A percentile compares a stretch with the other conserved stretches of the same genome.
phyloP scores from a whole-genome alignment of 2,113 vertebrate genomes.

The Aspidoscelis tigris region DNA sequence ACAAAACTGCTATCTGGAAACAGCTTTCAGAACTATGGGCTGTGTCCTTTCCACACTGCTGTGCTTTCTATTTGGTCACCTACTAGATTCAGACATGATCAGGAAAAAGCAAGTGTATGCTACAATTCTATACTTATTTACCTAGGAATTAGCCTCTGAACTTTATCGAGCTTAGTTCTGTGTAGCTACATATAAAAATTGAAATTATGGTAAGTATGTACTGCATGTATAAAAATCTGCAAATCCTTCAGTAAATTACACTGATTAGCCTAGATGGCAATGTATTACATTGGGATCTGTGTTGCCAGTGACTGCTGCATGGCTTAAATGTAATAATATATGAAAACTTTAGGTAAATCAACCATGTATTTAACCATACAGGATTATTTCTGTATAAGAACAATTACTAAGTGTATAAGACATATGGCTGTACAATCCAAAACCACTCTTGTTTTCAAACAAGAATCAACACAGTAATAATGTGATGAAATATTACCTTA shows the following conservation, averaged over 20 bases:
- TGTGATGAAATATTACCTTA: conserved; percentile 57
- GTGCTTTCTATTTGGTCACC: background rate
- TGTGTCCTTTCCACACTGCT: background rate
- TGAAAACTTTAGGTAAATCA: conserved; percentile 60
- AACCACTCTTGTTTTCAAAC: conserved; percentile 56
- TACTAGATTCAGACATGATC: background rate
- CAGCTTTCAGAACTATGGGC: background rate
- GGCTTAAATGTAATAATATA: conserved; percentile 51
- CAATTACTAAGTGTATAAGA: conserved; percentile 48
- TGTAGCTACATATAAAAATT: background rate
- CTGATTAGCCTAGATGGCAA: conserved; percentile 12
- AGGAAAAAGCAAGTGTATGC: background rate
- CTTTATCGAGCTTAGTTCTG: background rate
- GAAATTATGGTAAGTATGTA: conserved; percentile 26
- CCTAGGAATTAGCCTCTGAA: background rate
- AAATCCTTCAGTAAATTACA: conserved; percentile 23
- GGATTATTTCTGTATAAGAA: conserved; percentile 58
- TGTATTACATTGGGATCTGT: conserved; percentile 32
- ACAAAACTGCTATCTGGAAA: background rate
- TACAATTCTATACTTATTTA: background rate
- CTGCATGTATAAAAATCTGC: conserved; percentile 12
- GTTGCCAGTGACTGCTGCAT: conserved; percentile 52
- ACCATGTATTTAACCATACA: conserved; percentile 50
- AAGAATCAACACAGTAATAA: conserved; percentile 61
- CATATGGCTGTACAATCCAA: conserved; percentile 65